Percentiles rank a stretch among this genome's conserved stretches.
Evolutionary conservation across 2,797 vertebrate genomes (phyloP).

Genomic region (Artibeus jamaicensis): DNA sequence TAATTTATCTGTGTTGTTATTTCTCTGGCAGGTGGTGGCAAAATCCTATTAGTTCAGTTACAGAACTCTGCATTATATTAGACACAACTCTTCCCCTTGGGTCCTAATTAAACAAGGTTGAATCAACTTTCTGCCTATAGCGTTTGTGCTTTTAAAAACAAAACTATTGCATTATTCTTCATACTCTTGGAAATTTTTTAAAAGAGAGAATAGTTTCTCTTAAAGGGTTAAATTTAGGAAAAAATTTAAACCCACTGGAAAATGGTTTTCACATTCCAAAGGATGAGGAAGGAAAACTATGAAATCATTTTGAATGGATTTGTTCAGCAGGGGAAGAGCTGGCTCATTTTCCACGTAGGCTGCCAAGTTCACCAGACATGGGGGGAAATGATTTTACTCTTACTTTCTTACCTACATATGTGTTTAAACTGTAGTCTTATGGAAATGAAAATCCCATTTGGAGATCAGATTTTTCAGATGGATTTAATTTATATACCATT

Average conservation of each 20-base stretch:
- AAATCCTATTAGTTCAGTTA: constrained; percentile 59
- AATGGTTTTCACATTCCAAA: constrained; percentile 62
- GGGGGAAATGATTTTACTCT: constrained; percentile 11
- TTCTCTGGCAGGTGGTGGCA: constrained; percentile 49
- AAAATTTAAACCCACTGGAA: constrained; percentile 34
- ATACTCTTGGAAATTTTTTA: not conserved
- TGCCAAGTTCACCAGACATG: constrained; percentile 59
- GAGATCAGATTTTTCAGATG: constrained; percentile 65
- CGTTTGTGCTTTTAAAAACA: constrained; percentile 43
- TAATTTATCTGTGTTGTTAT: constrained; percentile 44
- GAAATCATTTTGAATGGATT: constrained; percentile 67
- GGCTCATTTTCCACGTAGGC: constrained; percentile 48
- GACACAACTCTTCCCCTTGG: constrained; percentile 43
- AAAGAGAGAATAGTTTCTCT: not conserved
- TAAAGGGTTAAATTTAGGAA: constrained; percentile 54
- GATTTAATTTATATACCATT: constrained; percentile 64
- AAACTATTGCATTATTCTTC: constrained; percentile 1
- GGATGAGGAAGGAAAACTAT: constrained; percentile 65
- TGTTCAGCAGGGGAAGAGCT: constrained; percentile 45
- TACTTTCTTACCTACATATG: constrained; percentile 36
- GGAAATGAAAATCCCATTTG: constrained; percentile 67
- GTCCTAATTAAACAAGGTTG: constrained; percentile 61
- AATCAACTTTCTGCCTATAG: constrained; percentile 59
- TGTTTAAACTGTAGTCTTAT: constrained; percentile 40
- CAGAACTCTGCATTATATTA: constrained; percentile 45